Conservation (phyloP, 1,140 invertebrate genomes). For the Nephila pilipes region DNA sequence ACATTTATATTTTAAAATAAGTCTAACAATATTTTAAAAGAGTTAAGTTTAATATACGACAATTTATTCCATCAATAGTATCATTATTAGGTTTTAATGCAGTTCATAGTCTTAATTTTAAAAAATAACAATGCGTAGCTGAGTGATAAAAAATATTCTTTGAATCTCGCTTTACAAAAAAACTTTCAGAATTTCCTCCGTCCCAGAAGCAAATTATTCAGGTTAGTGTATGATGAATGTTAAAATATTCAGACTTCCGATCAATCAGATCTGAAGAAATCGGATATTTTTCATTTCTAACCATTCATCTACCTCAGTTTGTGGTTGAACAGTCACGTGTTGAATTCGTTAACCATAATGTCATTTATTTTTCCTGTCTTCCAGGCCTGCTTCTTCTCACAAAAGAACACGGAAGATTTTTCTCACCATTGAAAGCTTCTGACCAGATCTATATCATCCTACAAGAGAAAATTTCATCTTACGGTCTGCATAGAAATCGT, state of each 20-base stretch:
- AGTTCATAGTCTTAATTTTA: too few relatives aligned
- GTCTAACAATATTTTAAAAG: too few relatives aligned
- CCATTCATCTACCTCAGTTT: slow-evolving; percentile 24
- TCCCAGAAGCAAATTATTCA: background rate
- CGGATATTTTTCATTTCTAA: background rate
- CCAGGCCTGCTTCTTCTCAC: too few relatives aligned
- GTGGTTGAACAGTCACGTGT: slow-evolving; percentile 21
- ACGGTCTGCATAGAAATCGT: background rate
- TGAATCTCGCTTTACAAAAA: too few relatives aligned
- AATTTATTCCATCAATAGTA: too few relatives aligned
- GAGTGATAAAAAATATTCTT: too few relatives aligned
- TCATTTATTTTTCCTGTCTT: background rate
- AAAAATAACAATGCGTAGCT: too few relatives aligned
- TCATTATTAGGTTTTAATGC: too few relatives aligned
- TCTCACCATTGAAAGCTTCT: background rate
- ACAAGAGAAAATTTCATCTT: background rate
- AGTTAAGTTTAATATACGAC: too few relatives aligned
- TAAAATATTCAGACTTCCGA: background rate
- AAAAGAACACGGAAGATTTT: background rate
- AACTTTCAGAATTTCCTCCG: too few relatives aligned
- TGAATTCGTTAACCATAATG: slow-evolving; percentile 17
- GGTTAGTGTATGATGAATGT: background rate
- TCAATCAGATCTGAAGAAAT: background rate
- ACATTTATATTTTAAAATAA: too few relatives aligned
- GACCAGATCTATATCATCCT: background rate